These are phyloP conservation scores for Psammodynastes pulverulentus DNA, from an alignment of 2,113 vertebrate species.

Conservation along the genomic window DNA sequence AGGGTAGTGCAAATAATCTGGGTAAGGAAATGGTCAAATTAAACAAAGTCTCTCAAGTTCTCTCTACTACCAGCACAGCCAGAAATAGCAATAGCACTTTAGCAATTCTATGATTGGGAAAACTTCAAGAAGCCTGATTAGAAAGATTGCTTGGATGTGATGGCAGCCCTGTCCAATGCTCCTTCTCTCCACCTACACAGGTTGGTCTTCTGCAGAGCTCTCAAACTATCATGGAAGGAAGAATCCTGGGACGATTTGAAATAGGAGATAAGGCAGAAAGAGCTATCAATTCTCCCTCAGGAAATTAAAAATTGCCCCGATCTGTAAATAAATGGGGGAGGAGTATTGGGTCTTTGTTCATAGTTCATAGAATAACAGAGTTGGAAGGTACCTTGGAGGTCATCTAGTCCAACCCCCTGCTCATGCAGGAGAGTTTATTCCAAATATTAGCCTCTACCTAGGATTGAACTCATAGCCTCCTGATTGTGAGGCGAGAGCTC, in stretches of 20 bases:
- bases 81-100: too few species aligned
- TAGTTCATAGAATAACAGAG: too few species aligned
- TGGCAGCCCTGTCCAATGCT: not conserved
- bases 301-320: not conserved
- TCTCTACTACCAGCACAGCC: not conserved
- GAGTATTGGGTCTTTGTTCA: not conserved
- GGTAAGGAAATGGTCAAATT: not conserved
- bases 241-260: not conserved
- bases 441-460: too few species aligned
- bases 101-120: not conserved
- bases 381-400: too few species aligned
- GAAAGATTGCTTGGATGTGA: not conserved
- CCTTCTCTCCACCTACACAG: not conserved
- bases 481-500: too few species aligned
- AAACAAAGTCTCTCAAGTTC: not conserved
- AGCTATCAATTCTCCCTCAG: not conserved
- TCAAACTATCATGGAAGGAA: not conserved
- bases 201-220: not conserved
- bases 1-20: not conserved
- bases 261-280: not conserved
- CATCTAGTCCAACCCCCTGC: too few species aligned
- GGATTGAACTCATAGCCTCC: too few species aligned
- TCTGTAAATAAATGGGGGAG: not conserved
- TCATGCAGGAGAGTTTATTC: too few species aligned
- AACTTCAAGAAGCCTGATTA: not conserved